A percentile compares a stretch with the other conserved stretches of the same genome.
Conservation (phyloP, 2,113 vertebrate genomes). For the Peromyscus maniculatus region DNA sequence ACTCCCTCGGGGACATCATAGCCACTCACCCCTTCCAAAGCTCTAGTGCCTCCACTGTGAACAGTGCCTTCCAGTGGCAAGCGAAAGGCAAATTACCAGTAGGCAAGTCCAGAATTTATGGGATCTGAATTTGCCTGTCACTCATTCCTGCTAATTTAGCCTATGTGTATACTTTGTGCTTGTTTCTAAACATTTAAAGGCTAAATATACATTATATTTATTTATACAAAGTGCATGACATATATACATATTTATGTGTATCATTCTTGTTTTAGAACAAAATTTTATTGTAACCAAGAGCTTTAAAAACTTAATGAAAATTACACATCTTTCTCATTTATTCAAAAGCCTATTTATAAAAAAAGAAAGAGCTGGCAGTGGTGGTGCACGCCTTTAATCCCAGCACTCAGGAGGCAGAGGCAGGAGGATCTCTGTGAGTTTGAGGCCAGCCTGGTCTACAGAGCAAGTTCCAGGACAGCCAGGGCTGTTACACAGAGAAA, state of each 20-base stretch:
- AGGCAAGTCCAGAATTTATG: background rate
- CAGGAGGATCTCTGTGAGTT: background rate
- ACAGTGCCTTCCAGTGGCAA: background rate
- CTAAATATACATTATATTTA: slow-evolving; percentile 5
- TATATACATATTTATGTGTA: background rate
- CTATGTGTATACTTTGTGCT: background rate
- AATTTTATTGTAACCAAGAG: slow-evolving; percentile 22
- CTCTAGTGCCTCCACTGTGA: background rate
- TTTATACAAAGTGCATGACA: background rate
- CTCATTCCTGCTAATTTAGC: background rate
- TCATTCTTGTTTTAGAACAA: background rate
- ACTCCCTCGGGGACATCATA: too few species aligned
- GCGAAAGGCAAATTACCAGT: background rate
- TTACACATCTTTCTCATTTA: slow-evolving; percentile 40
- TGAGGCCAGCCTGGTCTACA: background rate
- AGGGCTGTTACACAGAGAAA: background rate
- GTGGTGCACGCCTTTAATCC: background rate
- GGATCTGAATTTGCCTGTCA: background rate
- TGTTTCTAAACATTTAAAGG: slow-evolving; percentile 48
- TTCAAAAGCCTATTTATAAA: slow-evolving; percentile 56
- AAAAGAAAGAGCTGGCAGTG: background rate
- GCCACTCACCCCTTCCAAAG: background rate
- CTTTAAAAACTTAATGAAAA: slow-evolving; percentile 51
- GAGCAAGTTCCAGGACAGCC: background rate
- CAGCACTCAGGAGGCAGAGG: background rate